These are phyloP conservation scores for Heteropelma amictum DNA, from an alignment of 2,888 invertebrate species.

Conservation along the genomic window DNA sequence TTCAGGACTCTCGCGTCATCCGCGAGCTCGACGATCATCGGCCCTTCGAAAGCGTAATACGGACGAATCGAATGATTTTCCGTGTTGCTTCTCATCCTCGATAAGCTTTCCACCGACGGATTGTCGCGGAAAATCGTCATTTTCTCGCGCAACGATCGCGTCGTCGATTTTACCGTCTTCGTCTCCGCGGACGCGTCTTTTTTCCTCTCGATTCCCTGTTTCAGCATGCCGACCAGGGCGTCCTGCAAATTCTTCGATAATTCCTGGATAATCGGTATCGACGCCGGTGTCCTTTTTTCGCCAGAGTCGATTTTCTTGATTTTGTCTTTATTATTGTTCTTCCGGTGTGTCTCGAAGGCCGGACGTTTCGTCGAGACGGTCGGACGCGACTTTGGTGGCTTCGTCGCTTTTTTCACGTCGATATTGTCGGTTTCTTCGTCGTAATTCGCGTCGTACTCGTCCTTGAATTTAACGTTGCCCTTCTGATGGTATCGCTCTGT, in stretches of 20 bases:
- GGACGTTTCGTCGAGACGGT: background rate
- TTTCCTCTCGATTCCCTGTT: slow-evolving; percentile 7
- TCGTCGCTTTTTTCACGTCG: slow-evolving; percentile 9
- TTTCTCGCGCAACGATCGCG: background rate
- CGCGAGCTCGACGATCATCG: slow-evolving; percentile 48
- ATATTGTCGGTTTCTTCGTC: background rate
- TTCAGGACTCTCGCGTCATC: background rate
- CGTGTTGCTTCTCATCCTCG: background rate
- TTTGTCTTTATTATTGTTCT: background rate
- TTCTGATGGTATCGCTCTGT: background rate
- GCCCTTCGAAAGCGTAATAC: slow-evolving; percentile 54
- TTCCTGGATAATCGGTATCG: slow-evolving; percentile 10
- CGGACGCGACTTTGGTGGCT: background rate
- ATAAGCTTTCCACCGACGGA: background rate
- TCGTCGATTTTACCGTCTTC: background rate
- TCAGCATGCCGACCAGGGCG: slow-evolving; percentile 35
- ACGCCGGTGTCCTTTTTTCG: background rate
- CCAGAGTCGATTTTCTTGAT: too few species aligned
- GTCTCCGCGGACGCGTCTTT: background rate
- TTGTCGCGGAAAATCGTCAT: background rate
- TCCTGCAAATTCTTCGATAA: slow-evolving; percentile 35
- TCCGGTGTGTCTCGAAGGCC: background rate
- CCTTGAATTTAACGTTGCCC: background rate
- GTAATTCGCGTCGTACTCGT: slow-evolving; percentile 27
- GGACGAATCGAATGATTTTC: slow-evolving; percentile 27